Conservation (phyloP, 1,140 invertebrate genomes). For the Drosophila neocordata region DNA sequence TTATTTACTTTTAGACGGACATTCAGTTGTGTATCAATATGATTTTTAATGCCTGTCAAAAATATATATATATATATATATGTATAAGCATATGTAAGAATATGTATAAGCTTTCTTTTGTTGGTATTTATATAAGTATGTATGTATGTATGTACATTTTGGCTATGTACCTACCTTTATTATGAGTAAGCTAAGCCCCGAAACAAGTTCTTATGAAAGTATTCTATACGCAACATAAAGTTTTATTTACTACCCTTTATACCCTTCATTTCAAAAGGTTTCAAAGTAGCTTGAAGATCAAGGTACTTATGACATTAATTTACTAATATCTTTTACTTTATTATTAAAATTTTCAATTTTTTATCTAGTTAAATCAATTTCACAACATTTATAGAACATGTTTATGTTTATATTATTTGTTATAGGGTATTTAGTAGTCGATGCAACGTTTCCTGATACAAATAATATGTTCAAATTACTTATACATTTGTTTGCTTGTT, state of each 20-base stretch:
- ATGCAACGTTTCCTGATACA: too few relatives aligned
- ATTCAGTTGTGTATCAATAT: background rate
- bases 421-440: background rate
- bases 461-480: too few relatives aligned
- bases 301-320: background rate
- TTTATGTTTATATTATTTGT: too few relatives aligned
- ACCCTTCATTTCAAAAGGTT: background rate
- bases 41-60: too few relatives aligned
- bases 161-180: constrained; percentile 12
- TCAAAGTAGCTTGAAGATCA: background rate
- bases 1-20: background rate
- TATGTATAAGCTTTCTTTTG: background rate
- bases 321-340: too few relatives aligned
- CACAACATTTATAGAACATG: too few relatives aligned
- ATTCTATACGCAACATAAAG: too few relatives aligned
- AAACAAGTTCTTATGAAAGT: constrained; percentile 65
- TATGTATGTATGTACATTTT: constrained; percentile 29
- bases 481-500: background rate
- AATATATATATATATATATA: background rate
- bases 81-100: background rate
- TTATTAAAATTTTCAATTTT: too few relatives aligned
- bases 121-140: background rate
- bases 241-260: constrained; percentile 48
- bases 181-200: constrained; percentile 50
- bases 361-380: too few relatives aligned